A percentile compares a stretch with the other conserved stretches of the same genome.
These are phyloP conservation scores for Oplegnathus fasciatus DNA, from an alignment of 2,113 vertebrate genomes.

Conservation along the genomic window DNA sequence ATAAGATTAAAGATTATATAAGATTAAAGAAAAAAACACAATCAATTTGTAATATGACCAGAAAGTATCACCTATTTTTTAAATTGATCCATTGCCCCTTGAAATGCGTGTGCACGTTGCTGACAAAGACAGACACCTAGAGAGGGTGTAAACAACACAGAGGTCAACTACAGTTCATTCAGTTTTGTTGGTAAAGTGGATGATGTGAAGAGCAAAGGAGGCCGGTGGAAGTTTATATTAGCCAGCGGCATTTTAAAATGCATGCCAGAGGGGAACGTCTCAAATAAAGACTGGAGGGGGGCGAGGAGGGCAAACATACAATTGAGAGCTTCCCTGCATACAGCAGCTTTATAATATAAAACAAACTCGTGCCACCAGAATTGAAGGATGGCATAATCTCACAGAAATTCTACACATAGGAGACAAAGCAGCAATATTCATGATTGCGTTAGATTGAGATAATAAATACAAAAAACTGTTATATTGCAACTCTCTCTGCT, in stretches of 20 bases:
- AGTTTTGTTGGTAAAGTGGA: background rate
- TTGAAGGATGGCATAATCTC: background rate
- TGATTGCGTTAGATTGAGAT: background rate
- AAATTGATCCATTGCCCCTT: background rate
- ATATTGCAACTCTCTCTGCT: background rate
- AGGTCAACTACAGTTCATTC: constrained; percentile 15
- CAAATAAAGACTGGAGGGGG: constrained; percentile 1
- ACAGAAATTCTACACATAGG: background rate
- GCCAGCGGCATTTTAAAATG: constrained; percentile 9
- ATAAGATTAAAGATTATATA: no score
- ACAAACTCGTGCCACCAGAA: background rate
- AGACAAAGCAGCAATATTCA: background rate
- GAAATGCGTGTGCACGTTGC: background rate
- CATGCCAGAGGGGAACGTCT: background rate
- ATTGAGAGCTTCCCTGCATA: background rate
- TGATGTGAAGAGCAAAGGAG: background rate
- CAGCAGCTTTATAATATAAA: background rate
- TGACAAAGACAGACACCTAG: background rate
- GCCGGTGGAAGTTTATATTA: background rate
- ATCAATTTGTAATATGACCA: background rate
- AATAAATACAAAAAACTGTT: background rate
- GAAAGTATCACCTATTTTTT: background rate
- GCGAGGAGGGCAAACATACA: background rate
- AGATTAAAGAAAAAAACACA: background rate
- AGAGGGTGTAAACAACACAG: background rate